Percentiles rank a stretch among this genome's conserved stretches.
phyloP scores from a whole-genome alignment of 2,797 vertebrate species.

The Champsocephalus gunnari region DNA sequence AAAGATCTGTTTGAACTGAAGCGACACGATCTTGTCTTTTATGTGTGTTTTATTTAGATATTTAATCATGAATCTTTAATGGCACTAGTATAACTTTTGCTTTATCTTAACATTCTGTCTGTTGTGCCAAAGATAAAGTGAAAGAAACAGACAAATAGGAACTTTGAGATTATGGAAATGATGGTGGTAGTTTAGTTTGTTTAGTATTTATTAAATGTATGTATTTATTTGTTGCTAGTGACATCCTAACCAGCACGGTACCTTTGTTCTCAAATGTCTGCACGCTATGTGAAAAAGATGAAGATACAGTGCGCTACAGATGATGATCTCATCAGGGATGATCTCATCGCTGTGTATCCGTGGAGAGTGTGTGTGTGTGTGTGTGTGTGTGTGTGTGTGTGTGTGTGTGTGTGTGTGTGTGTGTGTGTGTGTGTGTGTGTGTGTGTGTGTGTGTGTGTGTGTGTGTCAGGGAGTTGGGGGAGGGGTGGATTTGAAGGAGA shows the following conservation, averaged over 20 bases:
- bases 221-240: neutral
- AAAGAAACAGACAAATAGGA: neutral
- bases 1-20: conserved; percentile 34
- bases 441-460: conserved; percentile 34
- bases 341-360: no score
- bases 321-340: conserved; percentile 70
- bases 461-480: conserved; percentile 27
- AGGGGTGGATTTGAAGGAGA: conserved; percentile 16
- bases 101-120: conserved; percentile 1
- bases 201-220: neutral
- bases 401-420: no score
- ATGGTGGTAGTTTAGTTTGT: neutral
- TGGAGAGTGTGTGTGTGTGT: no score
- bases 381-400: no score
- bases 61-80: conserved; percentile 26
- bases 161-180: neutral
- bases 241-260: neutral
- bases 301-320: neutral
- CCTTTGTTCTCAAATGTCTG: neutral
- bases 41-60: conserved; percentile 21
- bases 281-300: neutral
- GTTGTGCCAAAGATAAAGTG: neutral
- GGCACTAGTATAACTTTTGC: neutral
- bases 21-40: conserved; percentile 23
- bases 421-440: no score